Evolutionary conservation across 2,888 invertebrate species (phyloP), one percentile per base, ranked within the genome.

Genomic region (Melanotus villosus): DNA sequence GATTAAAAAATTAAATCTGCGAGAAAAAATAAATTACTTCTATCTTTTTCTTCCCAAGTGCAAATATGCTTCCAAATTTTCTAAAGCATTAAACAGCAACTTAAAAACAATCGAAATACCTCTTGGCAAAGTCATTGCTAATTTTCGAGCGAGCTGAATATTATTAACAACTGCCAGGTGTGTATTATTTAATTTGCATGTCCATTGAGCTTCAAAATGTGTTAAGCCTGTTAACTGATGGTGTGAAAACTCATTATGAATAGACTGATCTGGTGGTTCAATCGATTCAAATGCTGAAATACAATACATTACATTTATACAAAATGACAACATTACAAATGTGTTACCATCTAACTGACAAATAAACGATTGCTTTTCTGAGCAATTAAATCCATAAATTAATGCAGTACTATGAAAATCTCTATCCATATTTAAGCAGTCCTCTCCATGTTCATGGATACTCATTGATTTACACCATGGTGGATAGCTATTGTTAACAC

Each of bases 341-440:
- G n/a, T n/a, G 7, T 18, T 54, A 54, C 54, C 30, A 1, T 54
- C 23, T 3, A 54, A 2, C 12, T 54, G 54, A 34, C 54, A 88
- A 16, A 87, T 80, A 0, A 87, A 88, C 58, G 85, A 84, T 73
- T 88, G 88, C 1, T 86, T 83, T 0, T 85, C 87, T 30, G 85
- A 85, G 70, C 88, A 88, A 0, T 87, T 86, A 2, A 88, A 78
- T 0, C 87, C 88, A 54, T 88, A 88, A 1, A 87, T 81, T 10
- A 88, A 76, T 0, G 86, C 86, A 4, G 81, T 83, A 1, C 87
- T 78, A 60, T 88, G 88, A 58, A 87, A 86, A 52, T 85, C 86
- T 1, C 88, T 78, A 66, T 88, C 88, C 68, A 88, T 76, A 72
- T 88, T 88, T 2, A 88, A 76, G 60, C 88, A 88, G 0, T 84